Percentiles rank a stretch among this genome's conserved stretches.
Evolutionary conservation across 2,888 invertebrate species (phyloP).

Genomic region (Noctua fimbriata): DNA sequence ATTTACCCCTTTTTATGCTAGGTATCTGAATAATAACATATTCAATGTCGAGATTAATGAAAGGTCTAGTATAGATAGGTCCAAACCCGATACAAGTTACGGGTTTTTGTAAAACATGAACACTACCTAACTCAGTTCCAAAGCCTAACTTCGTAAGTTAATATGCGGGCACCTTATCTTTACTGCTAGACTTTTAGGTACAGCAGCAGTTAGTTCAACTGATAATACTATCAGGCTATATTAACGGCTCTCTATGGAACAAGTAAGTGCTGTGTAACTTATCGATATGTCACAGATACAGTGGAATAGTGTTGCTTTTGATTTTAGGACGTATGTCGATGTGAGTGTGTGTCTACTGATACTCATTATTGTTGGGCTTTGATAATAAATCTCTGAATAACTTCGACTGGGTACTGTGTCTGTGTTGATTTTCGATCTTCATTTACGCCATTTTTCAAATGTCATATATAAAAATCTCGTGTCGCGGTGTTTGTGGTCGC

Average conservation of each 20-base stretch:
- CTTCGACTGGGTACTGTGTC: no score
- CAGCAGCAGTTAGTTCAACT: conserved; percentile 46
- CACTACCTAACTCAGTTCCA: conserved; percentile 29
- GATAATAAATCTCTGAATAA: not conserved
- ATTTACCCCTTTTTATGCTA: no score
- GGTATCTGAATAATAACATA: no score
- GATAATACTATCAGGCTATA: conserved; percentile 56
- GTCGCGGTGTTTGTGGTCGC: no score
- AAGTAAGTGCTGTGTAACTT: conserved; percentile 38
- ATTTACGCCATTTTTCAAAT: not conserved
- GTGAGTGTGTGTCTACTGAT: not conserved
- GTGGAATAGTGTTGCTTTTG: conserved; percentile 27
- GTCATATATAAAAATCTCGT: no score
- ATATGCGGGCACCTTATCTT: conserved; percentile 66
- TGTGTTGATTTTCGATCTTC: no score
- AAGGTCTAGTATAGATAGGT: not conserved
- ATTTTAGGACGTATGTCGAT: conserved; percentile 12
- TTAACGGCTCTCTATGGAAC: conserved; percentile 51
- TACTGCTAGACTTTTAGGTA: conserved; percentile 48
- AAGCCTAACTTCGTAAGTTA: conserved; percentile 49
- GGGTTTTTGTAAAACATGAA: conserved; percentile 42
- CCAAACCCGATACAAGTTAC: not conserved
- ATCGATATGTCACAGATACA: conserved; percentile 42
- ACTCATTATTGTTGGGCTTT: not conserved
- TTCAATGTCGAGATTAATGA: no score